Evolutionary conservation across 2,113 vertebrate genomes (phyloP), one percentile per base, ranked within the genome.

Genomic region (Alligator sinensis): DNA sequence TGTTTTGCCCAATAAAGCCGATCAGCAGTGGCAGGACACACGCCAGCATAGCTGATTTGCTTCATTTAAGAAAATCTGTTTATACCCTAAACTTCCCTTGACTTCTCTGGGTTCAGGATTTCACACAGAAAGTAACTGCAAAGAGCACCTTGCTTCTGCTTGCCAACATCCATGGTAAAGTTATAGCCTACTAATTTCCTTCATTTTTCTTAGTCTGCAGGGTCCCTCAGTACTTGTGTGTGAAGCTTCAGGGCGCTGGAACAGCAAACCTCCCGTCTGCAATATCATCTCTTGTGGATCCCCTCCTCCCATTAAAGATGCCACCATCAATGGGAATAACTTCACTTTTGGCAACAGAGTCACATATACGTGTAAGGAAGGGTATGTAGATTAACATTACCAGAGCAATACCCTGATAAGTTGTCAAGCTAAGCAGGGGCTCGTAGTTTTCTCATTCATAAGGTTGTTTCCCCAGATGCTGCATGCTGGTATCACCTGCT

Each of bases 301-400:
- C 24, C 99, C 99, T 3, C 99, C 99, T 1, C 12, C 96, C 63
- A 97, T 99, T 94, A 98, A 94, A 94, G 98, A 99, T 8, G 99
- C 99, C 0, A 78, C 97, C 84, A 93, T 97, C 63, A 95, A 61
- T 0, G 99, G 99, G 66, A 97, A 96, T 83, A 98, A 98, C 97
- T 99, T 98, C 75, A 99, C 99, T 66, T 98, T 99, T 94, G 99
- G 99, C 86, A 98, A 95, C 97, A 98, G 84, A 0, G 98, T 99
- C 96, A 98, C 98, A 96, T 99, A 99, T 88, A 97, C 87, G 27
- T 99, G 99, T 97, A 99, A 99, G 97, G 98, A 99, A 98, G 99
- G 99, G 99, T 99, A 98, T 97, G 98, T 98, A 87, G 21, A 63
- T 72, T 75, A 86, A 68, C 19, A 17, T 17, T 80, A 18, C 63